Evolutionary conservation across 2,888 invertebrate genomes (phyloP), one percentile per base, ranked within the genome.

Genomic region (Melanophora roralis): DNA sequence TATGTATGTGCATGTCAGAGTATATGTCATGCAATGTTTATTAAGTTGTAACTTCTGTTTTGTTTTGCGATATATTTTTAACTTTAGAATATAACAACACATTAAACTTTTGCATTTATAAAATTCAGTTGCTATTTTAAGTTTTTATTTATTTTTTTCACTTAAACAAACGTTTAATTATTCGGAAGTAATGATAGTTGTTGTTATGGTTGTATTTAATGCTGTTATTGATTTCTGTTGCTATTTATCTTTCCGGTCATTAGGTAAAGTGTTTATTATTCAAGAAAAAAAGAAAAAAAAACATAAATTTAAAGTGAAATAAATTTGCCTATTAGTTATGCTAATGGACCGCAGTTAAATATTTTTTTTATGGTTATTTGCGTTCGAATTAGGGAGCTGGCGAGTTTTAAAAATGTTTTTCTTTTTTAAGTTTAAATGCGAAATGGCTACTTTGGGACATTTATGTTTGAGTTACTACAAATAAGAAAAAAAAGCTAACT

Each of bases 171-270:
- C 64, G 55, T 55, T 75, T 62, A 75, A 80, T 80, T 45, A 49
- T 55, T 76, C 55, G 75, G 75, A 80, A 72, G 45, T 72, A 67
- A 80, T 72, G 72, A 27, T 55, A 57, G 57, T 75, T 72, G 62
- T 49, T 27, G 27, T 6, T 27, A 6, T 6, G 6, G n/a, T 69
- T 32, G 59, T 67, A 59, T 79, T 62, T 73, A 57, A 72, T 71
- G 60, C 62, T 72, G 72, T 80, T 80, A 80, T 80, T 80, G 75
- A 67, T 72, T 68, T 67, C 27, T 76, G 27, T 3, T 27, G 59
- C 62, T 55, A 55, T 76, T 76, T 76, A 76, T 72, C 79, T 76
- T 79, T 79, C 78, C 78, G 74, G 78, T 74, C 74, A 74, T 79
- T 71, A 71, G 78, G 34, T 55, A 60, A 51, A 74, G 65, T 34